phyloP scores from a whole-genome alignment of 2,113 vertebrate genomes.

The Rutilus rutilus region DNA sequence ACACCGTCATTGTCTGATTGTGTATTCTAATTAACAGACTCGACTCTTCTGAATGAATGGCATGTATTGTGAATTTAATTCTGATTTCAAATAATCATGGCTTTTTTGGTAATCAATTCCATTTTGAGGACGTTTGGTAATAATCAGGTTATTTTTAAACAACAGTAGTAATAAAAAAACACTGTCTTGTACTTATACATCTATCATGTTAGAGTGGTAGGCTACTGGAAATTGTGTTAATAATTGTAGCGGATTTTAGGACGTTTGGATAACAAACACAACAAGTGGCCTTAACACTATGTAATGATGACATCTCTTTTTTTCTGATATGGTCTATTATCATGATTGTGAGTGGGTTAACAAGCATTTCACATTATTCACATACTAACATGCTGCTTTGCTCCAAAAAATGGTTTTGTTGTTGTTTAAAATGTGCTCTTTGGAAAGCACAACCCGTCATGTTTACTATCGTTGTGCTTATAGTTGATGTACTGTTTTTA shows the following conservation, averaged over 20 bases:
- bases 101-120: neutral
- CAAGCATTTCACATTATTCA: neutral
- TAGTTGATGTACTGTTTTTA: neutral
- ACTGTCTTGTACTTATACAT: neutral
- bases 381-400: too few relatives aligned
- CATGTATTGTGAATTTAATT: neutral
- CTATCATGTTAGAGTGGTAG: neutral
- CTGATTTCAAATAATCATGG: neutral
- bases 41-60: conserved; percentile 16
- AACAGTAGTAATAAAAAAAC: neutral
- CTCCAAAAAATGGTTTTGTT: too few relatives aligned
- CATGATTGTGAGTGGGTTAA: neutral
- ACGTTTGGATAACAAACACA: neutral
- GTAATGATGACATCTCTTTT: neutral
- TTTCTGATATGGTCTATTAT: neutral
- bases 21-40: conserved; percentile 33
- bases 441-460: neutral
- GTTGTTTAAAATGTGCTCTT: neutral
- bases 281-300: neutral
- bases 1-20: conserved; percentile 12
- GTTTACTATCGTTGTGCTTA: neutral
- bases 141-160: neutral
- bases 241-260: neutral
- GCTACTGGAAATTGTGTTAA: neutral
- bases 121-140: neutral